Percentiles rank a stretch among this genome's conserved stretches.
Conservation (phyloP, 2,797 vertebrate genomes). For the Paramormyrops hopkinsi region DNA sequence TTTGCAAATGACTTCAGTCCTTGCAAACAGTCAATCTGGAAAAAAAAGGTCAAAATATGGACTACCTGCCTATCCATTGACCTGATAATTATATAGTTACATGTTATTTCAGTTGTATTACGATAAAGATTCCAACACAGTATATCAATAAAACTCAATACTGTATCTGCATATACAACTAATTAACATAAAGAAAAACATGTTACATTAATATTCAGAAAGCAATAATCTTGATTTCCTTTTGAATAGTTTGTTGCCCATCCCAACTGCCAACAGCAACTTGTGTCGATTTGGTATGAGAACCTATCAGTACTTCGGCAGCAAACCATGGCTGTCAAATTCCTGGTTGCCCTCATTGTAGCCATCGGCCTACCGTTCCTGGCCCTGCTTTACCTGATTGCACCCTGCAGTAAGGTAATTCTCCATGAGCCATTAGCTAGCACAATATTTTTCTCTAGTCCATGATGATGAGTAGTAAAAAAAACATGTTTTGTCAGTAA, state of each 20-base stretch:
- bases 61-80: neutral
- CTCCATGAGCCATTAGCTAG: neutral
- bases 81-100: neutral
- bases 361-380: constrained; percentile 83
- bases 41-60: neutral
- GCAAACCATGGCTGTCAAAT: constrained; percentile 86
- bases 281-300: constrained; percentile 97
- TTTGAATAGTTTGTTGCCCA: constrained; percentile 87
- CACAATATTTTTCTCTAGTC: neutral
- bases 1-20: neutral
- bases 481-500: neutral
- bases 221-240: neutral
- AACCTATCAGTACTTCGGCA: constrained; percentile 86
- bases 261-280: constrained; percentile 97
- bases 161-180: neutral
- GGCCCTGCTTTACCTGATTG: constrained; percentile 84
- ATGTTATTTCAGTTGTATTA: neutral
- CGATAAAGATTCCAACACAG: neutral
- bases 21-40: neutral
- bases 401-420: constrained; percentile 86
- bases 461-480: neutral
- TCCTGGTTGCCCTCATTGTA: constrained; percentile 86
- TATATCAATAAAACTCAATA: neutral
- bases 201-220: neutral
- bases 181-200: neutral